Percentiles rank a stretch among this genome's conserved stretches.
phyloP scores from a whole-genome alignment of 1,140 invertebrate species.

The Maniola jurtina region DNA sequence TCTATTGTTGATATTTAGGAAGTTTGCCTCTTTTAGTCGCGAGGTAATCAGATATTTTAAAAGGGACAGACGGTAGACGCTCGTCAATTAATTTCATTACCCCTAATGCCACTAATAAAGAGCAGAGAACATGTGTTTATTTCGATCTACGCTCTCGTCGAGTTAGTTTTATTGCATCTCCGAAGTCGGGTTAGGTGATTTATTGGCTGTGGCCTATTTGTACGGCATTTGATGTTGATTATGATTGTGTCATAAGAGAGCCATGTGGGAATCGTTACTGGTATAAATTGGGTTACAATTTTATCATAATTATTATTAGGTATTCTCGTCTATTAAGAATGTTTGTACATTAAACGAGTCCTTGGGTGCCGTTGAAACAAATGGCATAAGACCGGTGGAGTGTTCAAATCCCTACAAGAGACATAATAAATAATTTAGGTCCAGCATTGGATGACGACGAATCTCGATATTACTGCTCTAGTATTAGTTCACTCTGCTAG shows the following conservation, averaged over 20 bases:
- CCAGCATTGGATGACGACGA: too few relatives aligned
- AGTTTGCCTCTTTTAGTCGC: neutral
- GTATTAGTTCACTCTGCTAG: too few relatives aligned
- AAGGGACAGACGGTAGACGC: conserved; percentile 35
- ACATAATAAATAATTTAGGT: too few relatives aligned
- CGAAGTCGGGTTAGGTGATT: conserved; percentile 37
- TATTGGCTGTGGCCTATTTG: conserved; percentile 37
- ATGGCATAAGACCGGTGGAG: too few relatives aligned
- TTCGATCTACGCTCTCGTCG: conserved; percentile 33
- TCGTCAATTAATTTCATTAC: conserved; percentile 61
- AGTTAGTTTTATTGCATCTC: conserved; percentile 48
- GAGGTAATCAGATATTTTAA: conserved; percentile 52
- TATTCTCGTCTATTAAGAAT: neutral
- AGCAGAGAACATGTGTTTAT: conserved; percentile 49
- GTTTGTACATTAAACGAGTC: too few relatives aligned
- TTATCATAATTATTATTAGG: neutral
- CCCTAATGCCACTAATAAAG: conserved; percentile 47
- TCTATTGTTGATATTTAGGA: neutral
- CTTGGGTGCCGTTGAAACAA: too few relatives aligned
- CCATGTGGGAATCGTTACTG: conserved; percentile 2
- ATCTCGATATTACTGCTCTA: too few relatives aligned
- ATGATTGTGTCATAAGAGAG: conserved; percentile 6
- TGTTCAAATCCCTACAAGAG: too few relatives aligned
- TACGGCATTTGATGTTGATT: conserved; percentile 15
- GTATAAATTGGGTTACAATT: neutral